Evolutionary conservation across 2,797 vertebrate species (phyloP).

Genomic region (Gymnothorax javanicus): DNA sequence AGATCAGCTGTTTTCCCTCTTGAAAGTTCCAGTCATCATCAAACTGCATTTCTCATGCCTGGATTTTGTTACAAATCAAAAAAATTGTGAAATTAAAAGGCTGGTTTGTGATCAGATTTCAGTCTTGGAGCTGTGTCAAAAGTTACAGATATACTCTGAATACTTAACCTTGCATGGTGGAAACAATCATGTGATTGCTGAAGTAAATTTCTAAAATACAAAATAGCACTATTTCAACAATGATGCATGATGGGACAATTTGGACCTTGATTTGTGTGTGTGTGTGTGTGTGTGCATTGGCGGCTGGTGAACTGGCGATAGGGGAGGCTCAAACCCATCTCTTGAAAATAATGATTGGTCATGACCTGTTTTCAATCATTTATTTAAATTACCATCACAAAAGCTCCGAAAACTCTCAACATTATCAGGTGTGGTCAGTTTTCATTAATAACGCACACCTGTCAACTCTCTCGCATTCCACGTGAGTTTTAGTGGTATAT

Average conservation of each 20-base stretch:
- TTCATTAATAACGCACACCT: too few relatives aligned
- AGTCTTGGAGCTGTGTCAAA: not conserved
- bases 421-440: too few relatives aligned
- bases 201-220: not conserved
- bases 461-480: too few relatives aligned
- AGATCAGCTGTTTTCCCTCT: slow-evolving; percentile 40
- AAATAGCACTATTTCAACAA: not conserved
- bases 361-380: too few relatives aligned
- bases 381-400: too few relatives aligned
- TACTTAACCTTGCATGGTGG: not conserved
- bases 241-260: not conserved
- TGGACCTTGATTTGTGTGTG: not conserved
- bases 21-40: not conserved
- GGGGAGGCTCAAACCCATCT: too few relatives aligned
- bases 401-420: too few relatives aligned
- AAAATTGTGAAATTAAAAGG: not conserved
- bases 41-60: not conserved
- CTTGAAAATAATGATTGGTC: too few relatives aligned
- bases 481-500: too few relatives aligned
- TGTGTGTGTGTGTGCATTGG: too few relatives aligned
- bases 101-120: slow-evolving; percentile 11
- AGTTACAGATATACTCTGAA: not conserved
- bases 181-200: not conserved
- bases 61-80: not conserved
- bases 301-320: too few relatives aligned